These are phyloP conservation scores for Habroteleia sp. DNA, from an alignment of 2,888 invertebrate genomes.

Conservation along the genomic window DNA sequence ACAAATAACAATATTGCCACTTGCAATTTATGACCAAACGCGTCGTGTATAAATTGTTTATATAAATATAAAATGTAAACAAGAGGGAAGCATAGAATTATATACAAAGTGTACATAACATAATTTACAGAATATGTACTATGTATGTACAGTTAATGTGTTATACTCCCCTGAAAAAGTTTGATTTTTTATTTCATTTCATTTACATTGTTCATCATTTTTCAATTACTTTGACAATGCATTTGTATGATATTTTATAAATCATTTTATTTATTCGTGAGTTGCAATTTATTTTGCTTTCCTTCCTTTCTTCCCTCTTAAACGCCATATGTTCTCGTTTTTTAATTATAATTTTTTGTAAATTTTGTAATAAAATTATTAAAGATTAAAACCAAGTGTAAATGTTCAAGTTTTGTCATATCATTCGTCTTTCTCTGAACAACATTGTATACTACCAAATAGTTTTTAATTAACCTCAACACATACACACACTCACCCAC, in stretches of 20 bases:
- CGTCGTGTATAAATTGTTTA: constrained; percentile 51
- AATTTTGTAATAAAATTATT: constrained; percentile 51
- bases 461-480: no score
- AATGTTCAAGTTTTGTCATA: constrained; percentile 19
- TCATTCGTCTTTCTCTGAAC: constrained; percentile 23
- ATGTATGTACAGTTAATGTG: constrained; percentile 41
- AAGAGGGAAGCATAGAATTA: constrained; percentile 43
- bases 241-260: constrained; percentile 37
- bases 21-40: constrained; percentile 18
- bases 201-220: constrained; percentile 1
- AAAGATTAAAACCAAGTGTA: constrained; percentile 25
- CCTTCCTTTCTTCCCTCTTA: constrained; percentile 42
- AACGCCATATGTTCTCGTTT: constrained; percentile 19
- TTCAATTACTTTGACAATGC: constrained; percentile 20
- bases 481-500: no score
- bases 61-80: constrained; percentile 13
- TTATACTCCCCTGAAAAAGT: constrained; percentile 18
- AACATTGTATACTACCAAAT: no score
- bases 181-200: constrained; percentile 6
- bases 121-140: constrained; percentile 18
- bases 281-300: constrained; percentile 11
- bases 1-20: constrained; percentile 23
- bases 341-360: constrained; percentile 48
- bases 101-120: constrained; percentile 43
- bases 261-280: constrained; percentile 26